phyloP scores from a whole-genome alignment of 2,888 invertebrate species.

The Amiota communis region DNA sequence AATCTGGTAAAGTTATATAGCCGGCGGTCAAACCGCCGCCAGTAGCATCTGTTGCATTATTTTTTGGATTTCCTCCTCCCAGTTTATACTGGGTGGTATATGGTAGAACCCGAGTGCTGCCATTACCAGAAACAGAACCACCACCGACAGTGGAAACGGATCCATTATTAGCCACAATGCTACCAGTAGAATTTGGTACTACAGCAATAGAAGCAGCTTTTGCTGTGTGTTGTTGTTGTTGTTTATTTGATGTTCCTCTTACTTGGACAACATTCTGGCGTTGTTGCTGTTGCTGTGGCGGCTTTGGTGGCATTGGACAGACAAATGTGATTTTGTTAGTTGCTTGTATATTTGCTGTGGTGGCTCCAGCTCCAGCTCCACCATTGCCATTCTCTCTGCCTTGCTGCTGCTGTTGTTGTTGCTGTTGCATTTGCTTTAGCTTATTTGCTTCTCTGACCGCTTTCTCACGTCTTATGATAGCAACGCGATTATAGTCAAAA shows the following conservation, averaged over 20 bases:
- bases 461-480: constrained; percentile 79
- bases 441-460: constrained; percentile 69
- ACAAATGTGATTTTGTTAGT: not conserved
- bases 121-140: constrained; percentile 35
- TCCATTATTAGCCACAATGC: not conserved
- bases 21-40: too few species aligned
- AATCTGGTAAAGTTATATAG: too few species aligned
- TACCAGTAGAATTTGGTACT: not conserved
- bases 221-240: constrained; percentile 41
- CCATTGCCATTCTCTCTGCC: constrained; percentile 9
- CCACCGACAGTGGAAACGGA: not conserved
- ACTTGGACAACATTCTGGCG: constrained; percentile 26
- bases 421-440: constrained; percentile 49
- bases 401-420: constrained; percentile 50
- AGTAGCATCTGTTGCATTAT: too few species aligned
- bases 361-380: not conserved
- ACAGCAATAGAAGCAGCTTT: constrained; percentile 47
- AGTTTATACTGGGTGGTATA: too few species aligned
- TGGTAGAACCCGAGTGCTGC: constrained; percentile 38
- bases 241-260: constrained; percentile 34
- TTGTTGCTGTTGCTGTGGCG: constrained; percentile 53
- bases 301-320: constrained; percentile 43
- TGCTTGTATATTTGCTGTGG: constrained; percentile 30
- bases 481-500: constrained; percentile 87
- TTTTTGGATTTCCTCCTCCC: too few species aligned